Evolutionary conservation across 1,140 invertebrate species (phyloP), one percentile per base, ranked within the genome.

Genomic region (Procambarus clarkii): DNA sequence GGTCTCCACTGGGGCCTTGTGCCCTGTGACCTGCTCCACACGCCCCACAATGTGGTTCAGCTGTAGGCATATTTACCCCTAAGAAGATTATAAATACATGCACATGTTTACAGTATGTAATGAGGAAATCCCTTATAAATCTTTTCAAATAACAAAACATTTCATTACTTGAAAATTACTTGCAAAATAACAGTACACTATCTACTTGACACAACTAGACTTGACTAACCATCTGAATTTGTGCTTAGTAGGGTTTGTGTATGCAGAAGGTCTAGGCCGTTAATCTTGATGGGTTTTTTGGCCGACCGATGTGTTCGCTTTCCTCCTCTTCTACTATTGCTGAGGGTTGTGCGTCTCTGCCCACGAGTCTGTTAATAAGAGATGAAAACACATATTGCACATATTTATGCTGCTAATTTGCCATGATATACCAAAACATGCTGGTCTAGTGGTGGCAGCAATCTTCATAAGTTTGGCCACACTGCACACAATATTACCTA

Each of bases 241-340:
- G 98, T 98, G 93, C 97, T 98, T 4, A 98, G 95, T 80, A 99
- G 95, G 34, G 98, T 99, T 94, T 98, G 97, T 93, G 96, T 98
- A 94, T 99, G 98, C 88, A 99, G 94, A 91, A 98, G 95, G 95
- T 98, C 98, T 83, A 99, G 95, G 34, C 98, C 97, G 89, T 96
- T 97, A 93, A 98, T 98, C 94, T 97, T 96, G 48, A 96, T 95
- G 9, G 95, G 93, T 93, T 96, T 96, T 93, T 96, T 96, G 3
- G 96, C 96, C 4, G 94, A 94, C 93, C 95, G 95, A 93, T 96
- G 92, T 86, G 91, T 78, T 80, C 92, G 90, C 89, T 94, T 91
- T 86, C 93, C 96, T 13, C 95, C 93, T 94, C 78, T 94, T 92
- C 95, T 94, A 54, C 95, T 95, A 78, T 93, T 92, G 60, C 94